Conservation (phyloP, 2,888 invertebrate genomes). For the Diogma glabrata region DNA sequence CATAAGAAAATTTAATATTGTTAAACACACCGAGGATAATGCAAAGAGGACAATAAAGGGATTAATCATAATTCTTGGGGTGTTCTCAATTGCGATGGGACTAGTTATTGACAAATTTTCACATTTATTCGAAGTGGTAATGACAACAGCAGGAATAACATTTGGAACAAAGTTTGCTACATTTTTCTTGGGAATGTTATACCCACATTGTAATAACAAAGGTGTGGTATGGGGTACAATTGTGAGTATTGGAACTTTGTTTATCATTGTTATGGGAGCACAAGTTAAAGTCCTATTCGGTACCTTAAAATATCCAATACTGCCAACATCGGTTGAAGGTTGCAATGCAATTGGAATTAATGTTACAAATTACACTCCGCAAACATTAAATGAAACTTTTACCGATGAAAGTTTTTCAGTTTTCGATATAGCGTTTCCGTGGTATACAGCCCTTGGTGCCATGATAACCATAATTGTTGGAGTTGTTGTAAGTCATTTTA, state of each 20-base stretch:
- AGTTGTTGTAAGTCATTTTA: neutral
- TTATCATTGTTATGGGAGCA: too few species aligned
- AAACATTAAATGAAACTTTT: neutral
- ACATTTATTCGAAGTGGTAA: neutral
- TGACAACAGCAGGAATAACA: neutral
- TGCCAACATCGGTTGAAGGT: constrained; percentile 11
- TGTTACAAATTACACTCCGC: neutral
- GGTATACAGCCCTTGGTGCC: neutral
- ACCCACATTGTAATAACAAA: constrained; percentile 38
- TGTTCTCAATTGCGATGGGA: neutral
- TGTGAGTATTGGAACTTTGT: too few species aligned
- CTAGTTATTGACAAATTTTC: neutral
- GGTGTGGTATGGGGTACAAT: too few species aligned
- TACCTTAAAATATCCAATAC: too few species aligned
- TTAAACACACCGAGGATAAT: neutral
- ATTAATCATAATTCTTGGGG: neutral
- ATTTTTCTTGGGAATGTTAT: constrained; percentile 39
- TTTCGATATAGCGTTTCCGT: neutral
- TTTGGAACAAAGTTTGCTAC: neutral
- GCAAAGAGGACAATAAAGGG: neutral
- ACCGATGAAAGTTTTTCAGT: neutral
- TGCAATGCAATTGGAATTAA: constrained; percentile 5
- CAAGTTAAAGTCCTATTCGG: too few species aligned
- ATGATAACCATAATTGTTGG: neutral
- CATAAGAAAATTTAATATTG: neutral